These are phyloP conservation scores for Palloptera scutellata DNA, from an alignment of 2,888 invertebrate species.

Conservation along the genomic window DNA sequence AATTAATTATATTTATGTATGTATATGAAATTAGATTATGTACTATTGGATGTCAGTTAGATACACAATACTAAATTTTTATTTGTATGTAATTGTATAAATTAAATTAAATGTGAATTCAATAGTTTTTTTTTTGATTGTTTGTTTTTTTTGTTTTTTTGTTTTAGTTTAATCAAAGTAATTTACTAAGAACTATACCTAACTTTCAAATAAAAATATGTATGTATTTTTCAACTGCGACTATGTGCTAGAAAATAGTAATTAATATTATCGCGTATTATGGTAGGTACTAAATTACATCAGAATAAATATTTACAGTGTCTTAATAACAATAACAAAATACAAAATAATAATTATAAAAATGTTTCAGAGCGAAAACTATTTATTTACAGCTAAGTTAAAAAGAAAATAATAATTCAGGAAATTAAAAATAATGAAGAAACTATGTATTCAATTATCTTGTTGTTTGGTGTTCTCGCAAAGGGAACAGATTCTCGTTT, in stretches of 20 bases:
- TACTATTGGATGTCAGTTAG: slow-evolving; percentile 13
- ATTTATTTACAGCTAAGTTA: not conserved
- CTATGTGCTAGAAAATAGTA: too few species aligned
- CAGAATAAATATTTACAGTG: not conserved
- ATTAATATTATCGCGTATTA: too few species aligned
- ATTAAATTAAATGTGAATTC: not conserved
- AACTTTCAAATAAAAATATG: not conserved
- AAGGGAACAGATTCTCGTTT: slow-evolving; percentile 33
- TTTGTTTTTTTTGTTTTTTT: not conserved
- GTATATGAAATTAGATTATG: slow-evolving; percentile 22
- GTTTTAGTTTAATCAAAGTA: not conserved
- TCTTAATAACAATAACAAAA: not conserved
- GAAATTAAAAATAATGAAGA: not conserved
- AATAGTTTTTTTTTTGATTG: not conserved
- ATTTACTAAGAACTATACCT: not conserved
- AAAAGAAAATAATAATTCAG: not conserved
- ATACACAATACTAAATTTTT: slow-evolving; percentile 27
- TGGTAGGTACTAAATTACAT: too few species aligned
- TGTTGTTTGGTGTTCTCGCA: slow-evolving; percentile 21
- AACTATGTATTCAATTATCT: slow-evolving; percentile 12
- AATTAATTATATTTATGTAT: not conserved
- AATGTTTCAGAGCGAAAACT: not conserved
- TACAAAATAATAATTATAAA: not conserved
- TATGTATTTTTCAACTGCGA: not conserved
- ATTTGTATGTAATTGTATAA: slow-evolving; percentile 8